Evolutionary conservation across 2,888 invertebrate genomes (phyloP), one percentile per base, ranked within the genome.

Genomic region (Caenorhabditis sp.): DNA sequence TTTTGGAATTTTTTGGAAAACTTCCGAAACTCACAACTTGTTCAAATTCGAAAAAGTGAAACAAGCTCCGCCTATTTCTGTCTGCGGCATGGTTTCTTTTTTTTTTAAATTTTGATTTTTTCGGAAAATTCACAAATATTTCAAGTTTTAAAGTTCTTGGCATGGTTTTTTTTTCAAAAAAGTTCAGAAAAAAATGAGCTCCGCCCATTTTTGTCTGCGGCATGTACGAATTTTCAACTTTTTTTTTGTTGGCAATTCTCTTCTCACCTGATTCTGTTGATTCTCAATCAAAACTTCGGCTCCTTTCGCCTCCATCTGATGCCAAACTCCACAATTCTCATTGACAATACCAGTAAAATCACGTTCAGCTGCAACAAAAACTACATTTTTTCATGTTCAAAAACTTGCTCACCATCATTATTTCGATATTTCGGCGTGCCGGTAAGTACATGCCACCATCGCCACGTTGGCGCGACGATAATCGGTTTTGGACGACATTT

Each of bases 391-490:
- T n/a, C n/a, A 31, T 31, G 31, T 6, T 31, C 31, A 31, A 31
- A 31, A 31, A 31, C 31, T 6, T n/a, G 12, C 36, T 2, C 14
- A 73, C 69, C 76, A 10, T 66, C 62, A 53, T 69, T 55, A 19
- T 70, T 66, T 24, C 63, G 68, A 37, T 69, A 68, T 54, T 69
- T 73, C 6, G 82, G 82, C 19, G 77, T 60, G 24, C 82, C 82
- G 3, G 78, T 78, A 23, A 82, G 53, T 4, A 80, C 59, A 65
- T 82, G 81, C 78, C 81, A 82, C 82, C 82, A 82, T 62, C 82
- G 63, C 82, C 81, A 80, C 4, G 55, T 55, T 10, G 69, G 64
- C n/a, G 71, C 66, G 23, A 57, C 27, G 1, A 76, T 53, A 17
- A 79, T 58, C 8, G 74, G 62, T 19, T 61, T 68, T 21, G 77